These are phyloP conservation scores for Alectoris magna DNA, from an alignment of 2,797 vertebrate species.

Conservation along the genomic window DNA sequence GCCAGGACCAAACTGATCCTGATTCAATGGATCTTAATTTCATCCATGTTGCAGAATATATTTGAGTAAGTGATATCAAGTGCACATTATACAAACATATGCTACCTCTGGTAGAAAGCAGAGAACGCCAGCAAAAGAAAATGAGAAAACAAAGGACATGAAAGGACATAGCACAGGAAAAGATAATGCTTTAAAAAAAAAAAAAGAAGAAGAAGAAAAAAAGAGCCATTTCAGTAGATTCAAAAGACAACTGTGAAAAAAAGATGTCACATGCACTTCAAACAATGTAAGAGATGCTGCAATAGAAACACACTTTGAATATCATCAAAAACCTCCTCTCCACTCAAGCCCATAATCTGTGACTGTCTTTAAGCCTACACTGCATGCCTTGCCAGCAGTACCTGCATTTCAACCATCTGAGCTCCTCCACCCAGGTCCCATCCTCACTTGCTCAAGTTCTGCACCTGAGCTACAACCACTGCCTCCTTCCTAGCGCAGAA, in stretches of 20 bases:
- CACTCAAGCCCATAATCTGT: background rate
- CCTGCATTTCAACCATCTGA: background rate
- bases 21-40: background rate
- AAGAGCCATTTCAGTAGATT: accelerated
- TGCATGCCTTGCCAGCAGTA: accelerated
- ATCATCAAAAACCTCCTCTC: background rate
- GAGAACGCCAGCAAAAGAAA: background rate
- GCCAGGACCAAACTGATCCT: background rate
- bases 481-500: background rate
- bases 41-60: background rate
- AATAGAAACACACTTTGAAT: background rate
- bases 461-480: background rate
- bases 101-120: background rate
- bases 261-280: background rate
- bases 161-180: background rate
- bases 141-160: background rate
- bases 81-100: background rate
- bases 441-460: background rate
- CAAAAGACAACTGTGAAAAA: background rate
- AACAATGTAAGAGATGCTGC: background rate
- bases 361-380: accelerated
- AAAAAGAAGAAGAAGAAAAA: background rate
- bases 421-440: background rate
- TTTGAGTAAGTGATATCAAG: background rate
- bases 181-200: background rate